phyloP scores from a whole-genome alignment of 2,797 vertebrate genomes.

The Emys orbicularis region DNA sequence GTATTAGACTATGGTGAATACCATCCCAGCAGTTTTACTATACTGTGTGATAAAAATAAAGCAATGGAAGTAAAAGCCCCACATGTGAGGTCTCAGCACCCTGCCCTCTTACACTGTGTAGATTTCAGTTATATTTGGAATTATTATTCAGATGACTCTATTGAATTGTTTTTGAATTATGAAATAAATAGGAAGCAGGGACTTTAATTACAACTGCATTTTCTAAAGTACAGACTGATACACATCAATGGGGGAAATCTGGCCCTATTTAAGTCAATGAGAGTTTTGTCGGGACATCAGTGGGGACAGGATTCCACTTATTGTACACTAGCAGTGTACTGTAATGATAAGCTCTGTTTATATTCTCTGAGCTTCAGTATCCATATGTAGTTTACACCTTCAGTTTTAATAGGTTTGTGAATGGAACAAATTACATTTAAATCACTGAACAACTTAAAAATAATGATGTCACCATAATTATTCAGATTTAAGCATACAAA shows the following conservation, averaged over 20 bases:
- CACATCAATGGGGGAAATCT: rapidly evolving
- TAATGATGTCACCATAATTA: rapidly evolving
- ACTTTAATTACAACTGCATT: background rate
- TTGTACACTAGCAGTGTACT: background rate
- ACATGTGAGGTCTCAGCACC: background rate
- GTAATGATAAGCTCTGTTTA: background rate
- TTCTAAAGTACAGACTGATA: background rate
- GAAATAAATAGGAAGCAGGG: background rate
- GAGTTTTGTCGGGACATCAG: background rate
- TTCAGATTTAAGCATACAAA: background rate
- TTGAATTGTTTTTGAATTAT: rapidly evolving
- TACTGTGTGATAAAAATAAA: rapidly evolving
- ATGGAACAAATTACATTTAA: background rate
- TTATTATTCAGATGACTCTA: background rate
- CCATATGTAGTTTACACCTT: rapidly evolving
- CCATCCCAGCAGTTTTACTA: rapidly evolving
- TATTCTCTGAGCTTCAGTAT: background rate
- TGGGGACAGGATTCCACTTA: background rate
- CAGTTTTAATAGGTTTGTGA: rapidly evolving
- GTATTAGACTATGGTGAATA: background rate
- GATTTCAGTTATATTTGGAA: background rate
- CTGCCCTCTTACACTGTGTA: rapidly evolving
- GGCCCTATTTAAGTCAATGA: background rate
- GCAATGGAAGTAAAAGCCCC: background rate
- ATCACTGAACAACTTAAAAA: rapidly evolving